Evolutionary conservation across 2,888 invertebrate species (phyloP).

Genomic region (Cecidostiba fungosa): DNA sequence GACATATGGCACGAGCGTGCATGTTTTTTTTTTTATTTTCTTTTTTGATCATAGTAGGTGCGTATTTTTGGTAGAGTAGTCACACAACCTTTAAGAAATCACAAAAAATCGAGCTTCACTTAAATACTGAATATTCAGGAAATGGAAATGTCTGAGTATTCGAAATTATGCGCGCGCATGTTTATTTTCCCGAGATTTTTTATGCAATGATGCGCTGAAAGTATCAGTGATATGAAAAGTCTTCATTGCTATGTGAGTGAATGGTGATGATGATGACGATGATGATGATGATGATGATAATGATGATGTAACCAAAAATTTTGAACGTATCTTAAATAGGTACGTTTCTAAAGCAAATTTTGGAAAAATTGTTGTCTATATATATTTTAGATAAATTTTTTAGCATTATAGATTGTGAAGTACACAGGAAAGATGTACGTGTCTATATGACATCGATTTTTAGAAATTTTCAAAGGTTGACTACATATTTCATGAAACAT

Average conservation of each 20-base stretch:
- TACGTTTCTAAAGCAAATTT: slow-evolving; percentile 31
- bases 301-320: slow-evolving; percentile 17
- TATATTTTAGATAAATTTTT: slow-evolving; percentile 40
- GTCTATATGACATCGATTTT: background rate
- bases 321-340: background rate
- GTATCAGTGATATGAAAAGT: background rate
- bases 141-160: slow-evolving; percentile 22
- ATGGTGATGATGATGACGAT: background rate
- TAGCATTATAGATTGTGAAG: background rate
- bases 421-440: background rate
- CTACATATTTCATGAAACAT: slow-evolving; percentile 51
- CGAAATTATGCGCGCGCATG: background rate
- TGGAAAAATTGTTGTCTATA: slow-evolving; percentile 42
- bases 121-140: slow-evolving; percentile 11
- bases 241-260: background rate
- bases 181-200: background rate
- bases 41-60: slow-evolving; percentile 44
- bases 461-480: slow-evolving; percentile 42
- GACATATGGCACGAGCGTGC: slow-evolving; percentile 60
- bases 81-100: slow-evolving; percentile 39
- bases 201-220: background rate
- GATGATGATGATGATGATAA: background rate
- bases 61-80: slow-evolving; percentile 34
- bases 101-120: slow-evolving; percentile 37
- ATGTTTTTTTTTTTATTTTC: slow-evolving; percentile 58